Evolutionary conservation across 64 coral and sea anemone species (phyloP).

Genomic region (Actinia tenebrosa): DNA sequence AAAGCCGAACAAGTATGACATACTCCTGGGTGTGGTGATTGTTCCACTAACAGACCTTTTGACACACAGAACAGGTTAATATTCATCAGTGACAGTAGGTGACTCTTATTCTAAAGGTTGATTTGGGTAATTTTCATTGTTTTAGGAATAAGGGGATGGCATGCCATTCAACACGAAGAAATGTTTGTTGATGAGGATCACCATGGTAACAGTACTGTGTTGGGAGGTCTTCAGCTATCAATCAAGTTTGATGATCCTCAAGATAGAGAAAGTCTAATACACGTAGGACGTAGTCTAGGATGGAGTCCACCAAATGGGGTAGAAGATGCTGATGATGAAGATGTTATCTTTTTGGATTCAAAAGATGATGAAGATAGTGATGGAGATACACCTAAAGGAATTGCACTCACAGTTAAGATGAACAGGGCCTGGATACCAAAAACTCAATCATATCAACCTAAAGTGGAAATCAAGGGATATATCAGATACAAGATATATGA

Average conservation of each 20-base stretch:
- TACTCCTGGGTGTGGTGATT: conserved; percentile 63
- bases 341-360: neutral
- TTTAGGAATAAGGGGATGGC: conserved; percentile 64
- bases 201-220: conserved; percentile 1
- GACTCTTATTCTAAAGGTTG: too few species aligned
- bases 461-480: conserved; percentile 54
- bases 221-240: conserved; percentile 81
- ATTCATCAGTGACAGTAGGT: too few species aligned
- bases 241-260: conserved; percentile 67
- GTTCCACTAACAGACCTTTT: conserved; percentile 72
- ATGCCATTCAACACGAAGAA: conserved; percentile 21
- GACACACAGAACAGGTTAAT: conserved; percentile 75
- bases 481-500: conserved; percentile 92
- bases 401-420: conserved; percentile 52
- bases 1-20: conserved; percentile 21
- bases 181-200: neutral
- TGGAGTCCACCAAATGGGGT: conserved; percentile 70
- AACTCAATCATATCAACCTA: conserved; percentile 5
- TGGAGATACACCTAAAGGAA: neutral
- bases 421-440: conserved; percentile 72
- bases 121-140: neutral
- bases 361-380: neutral
- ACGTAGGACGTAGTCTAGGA: conserved; percentile 63
- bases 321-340: conserved; percentile 55
- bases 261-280: conserved; percentile 61